Percentiles rank a stretch among this genome's conserved stretches.
Conservation (phyloP, 2,113 vertebrate species). For the Phrynosoma platyrhinos region DNA sequence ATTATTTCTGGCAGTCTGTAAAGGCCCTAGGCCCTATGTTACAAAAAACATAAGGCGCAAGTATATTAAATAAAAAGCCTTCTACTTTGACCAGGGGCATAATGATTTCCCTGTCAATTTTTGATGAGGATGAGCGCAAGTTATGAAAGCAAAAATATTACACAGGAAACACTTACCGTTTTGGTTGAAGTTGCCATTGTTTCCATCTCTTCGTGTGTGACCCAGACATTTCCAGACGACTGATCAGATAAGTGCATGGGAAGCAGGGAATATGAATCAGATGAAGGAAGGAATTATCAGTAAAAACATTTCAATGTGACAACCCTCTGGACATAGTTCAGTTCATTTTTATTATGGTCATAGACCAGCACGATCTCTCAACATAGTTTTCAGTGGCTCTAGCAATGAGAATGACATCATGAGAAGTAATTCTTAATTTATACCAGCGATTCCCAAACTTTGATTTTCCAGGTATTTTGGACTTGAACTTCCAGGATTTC, state of each 20-base stretch:
- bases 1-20: too few relatives aligned
- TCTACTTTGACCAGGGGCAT: neutral
- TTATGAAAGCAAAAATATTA: neutral
- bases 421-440: neutral
- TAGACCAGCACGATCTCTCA: neutral
- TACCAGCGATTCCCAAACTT: too few relatives aligned
- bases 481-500: too few relatives aligned
- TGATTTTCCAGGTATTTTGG: too few relatives aligned
- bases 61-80: constrained; percentile 21
- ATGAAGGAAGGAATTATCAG: constrained; percentile 32
- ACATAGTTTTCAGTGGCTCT: neutral
- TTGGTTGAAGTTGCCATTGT: constrained; percentile 92
- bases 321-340: neutral
- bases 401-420: neutral
- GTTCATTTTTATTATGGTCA: neutral
- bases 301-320: neutral
- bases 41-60: neutral
- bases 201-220: constrained; percentile 99
- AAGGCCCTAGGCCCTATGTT: neutral
- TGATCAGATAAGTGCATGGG: constrained; percentile 68
- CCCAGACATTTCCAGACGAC: constrained; percentile 99
- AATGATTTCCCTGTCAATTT: neutral
- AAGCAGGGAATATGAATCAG: constrained; percentile 54
- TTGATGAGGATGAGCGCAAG: rapidly evolving
- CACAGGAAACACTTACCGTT: constrained; percentile 86